Base-by-base conservation (phyloP, 2,797 vertebrate species). In the Molothrus aeneus region DNA sequence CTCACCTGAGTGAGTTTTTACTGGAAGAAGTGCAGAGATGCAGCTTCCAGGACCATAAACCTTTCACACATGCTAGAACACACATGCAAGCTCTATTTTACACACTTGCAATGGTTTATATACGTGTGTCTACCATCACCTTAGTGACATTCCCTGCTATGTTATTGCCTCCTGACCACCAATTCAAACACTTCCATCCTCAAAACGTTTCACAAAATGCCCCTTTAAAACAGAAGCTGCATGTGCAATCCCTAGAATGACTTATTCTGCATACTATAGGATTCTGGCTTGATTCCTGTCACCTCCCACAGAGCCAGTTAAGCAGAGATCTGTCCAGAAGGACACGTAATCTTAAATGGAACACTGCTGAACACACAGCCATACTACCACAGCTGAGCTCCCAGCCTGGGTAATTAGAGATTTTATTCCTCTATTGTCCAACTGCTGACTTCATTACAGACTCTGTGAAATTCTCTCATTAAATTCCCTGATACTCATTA, bases 391-490 rank as follows among this genome's bases (percentile, higher is more conserved):
- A 77, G 74, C 71, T 82, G 15, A 86, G 85, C 32, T 92, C 80
- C 84, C 92, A 91, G 78, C 25, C 80, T 26, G 56, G 51, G 43
- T 92, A 79, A 93, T 63, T 38, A 82, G 82, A 75, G 73, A 86
- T 78, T 90, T 86, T 48, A 93, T 65, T 93, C 68, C 57, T 73
- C 53, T 71, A n/a, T 71, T 88, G 71, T 88, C 78, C 83, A 84
- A 80, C 48, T 73, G 61, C 81, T 91, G 83, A 93, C 86, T 94
- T 95, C 88, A 91, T 95, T 85, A 92, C 73, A 70, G 74, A 48
- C 78, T 82, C 66, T 66, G 14, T 43, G 45, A 87, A 83, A 87
- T 32, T 61, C 48, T 65, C 84, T 70, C 70, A 88, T 96, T 73
- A 88, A 84, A 85, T 45, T 90, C 74, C 31, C 82, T 34, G 45